These are phyloP conservation scores for Labeo catla DNA, from an alignment of 2,113 vertebrate genomes.

Conservation along the genomic window DNA sequence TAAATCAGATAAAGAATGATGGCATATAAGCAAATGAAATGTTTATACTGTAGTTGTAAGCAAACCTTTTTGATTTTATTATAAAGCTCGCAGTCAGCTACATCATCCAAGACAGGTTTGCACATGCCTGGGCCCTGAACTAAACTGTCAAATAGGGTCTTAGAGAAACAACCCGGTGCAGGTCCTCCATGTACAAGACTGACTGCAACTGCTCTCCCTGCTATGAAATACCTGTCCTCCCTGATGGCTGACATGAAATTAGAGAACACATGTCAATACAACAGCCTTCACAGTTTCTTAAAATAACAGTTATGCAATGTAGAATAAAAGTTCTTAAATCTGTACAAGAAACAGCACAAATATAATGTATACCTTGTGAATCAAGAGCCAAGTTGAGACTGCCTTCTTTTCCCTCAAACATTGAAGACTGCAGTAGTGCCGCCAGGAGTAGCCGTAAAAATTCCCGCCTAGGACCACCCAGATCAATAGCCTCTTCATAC, in stretches of 20 bases:
- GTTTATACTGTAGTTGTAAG: background rate
- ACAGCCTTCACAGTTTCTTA: background rate
- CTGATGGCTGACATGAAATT: constrained; percentile 38
- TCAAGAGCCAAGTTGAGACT: constrained; percentile 28
- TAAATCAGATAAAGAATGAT: constrained; percentile 11
- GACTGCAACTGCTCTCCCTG: constrained; percentile 30
- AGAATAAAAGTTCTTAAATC: background rate
- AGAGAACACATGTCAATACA: background rate
- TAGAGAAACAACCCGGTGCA: constrained; percentile 31
- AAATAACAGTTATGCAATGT: background rate
- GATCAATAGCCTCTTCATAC: constrained; percentile 32
- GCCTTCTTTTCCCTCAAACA: constrained; percentile 43
- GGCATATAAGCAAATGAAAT: background rate
- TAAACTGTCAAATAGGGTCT: constrained; percentile 42
- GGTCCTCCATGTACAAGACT: constrained; percentile 45
- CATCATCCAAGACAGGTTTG: constrained; percentile 29
- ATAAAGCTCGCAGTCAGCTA: constrained; percentile 35
- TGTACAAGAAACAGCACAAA: background rate
- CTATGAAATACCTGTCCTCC: constrained; percentile 38
- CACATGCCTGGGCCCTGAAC: background rate
- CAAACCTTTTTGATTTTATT: constrained; percentile 25
- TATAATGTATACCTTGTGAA: constrained; percentile 11
- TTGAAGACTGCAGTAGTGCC: constrained; percentile 30
- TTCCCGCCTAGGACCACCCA: constrained; percentile 41
- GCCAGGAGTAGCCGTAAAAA: constrained; percentile 32